Conservation (phyloP, 2,797 vertebrate genomes). For the Pseudomugil gertrudae region DNA sequence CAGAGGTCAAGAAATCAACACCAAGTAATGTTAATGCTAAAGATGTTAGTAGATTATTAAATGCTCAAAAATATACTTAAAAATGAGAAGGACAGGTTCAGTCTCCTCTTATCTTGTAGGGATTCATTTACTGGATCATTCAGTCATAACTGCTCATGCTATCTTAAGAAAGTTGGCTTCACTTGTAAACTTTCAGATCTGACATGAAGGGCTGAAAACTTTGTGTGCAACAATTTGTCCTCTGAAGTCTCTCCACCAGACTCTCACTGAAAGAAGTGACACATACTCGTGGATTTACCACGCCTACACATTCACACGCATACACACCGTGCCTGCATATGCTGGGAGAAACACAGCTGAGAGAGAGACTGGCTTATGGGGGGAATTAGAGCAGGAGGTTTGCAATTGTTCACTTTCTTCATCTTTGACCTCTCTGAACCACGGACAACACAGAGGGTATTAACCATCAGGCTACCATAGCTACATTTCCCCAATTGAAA, state of each 20-base stretch:
- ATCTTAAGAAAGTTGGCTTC: conserved; percentile 26
- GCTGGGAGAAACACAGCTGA: conserved; percentile 66
- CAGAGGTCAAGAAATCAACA: too few relatives aligned
- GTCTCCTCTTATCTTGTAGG: too few relatives aligned
- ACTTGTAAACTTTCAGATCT: conserved; percentile 30
- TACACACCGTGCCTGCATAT: conserved; percentile 47
- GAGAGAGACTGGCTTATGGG: conserved; percentile 49
- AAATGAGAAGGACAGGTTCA: too few relatives aligned
- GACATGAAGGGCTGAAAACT: conserved; percentile 26
- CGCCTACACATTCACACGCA: conserved; percentile 19
- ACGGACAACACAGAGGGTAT: conserved; percentile 35
- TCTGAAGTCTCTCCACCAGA: conserved; percentile 48
- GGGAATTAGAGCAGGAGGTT: conserved; percentile 56
- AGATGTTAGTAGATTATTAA: neutral
- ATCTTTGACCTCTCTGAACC: conserved; percentile 72
- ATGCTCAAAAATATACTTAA: too few relatives aligned
- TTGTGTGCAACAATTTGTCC: conserved; percentile 21
- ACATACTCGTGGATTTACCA: conserved; percentile 41
- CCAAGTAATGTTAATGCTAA: too few relatives aligned
- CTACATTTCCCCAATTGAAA: conserved; percentile 48
- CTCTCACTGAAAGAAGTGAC: conserved; percentile 38
- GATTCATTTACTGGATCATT: neutral
- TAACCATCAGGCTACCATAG: conserved; percentile 29
- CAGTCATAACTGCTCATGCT: conserved; percentile 40
- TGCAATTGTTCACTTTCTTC: conserved; percentile 67